These are phyloP conservation scores for Phortica magna DNA, from an alignment of 2,888 invertebrate genomes.

Conservation along the genomic window DNA sequence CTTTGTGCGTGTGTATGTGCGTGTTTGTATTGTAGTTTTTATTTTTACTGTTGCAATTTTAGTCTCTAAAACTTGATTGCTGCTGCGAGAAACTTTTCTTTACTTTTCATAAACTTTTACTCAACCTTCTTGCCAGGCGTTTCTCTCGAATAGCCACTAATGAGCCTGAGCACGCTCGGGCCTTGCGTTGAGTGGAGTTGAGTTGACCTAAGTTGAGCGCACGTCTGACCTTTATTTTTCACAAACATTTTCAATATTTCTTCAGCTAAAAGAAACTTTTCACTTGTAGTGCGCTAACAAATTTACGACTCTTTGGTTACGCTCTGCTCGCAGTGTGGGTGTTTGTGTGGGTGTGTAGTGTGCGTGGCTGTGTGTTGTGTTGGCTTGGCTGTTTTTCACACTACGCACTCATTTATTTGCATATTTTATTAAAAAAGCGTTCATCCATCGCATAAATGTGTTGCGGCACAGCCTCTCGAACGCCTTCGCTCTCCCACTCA, in stretches of 20 bases:
- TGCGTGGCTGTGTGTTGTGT: constrained; percentile 34
- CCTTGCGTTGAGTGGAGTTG: too few relatives aligned
- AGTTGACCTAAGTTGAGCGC: too few relatives aligned
- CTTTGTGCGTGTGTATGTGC: constrained; percentile 32
- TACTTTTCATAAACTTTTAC: not conserved
- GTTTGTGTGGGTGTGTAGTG: not conserved
- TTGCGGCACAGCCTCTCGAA: too few relatives aligned
- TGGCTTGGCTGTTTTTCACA: constrained; percentile 53
- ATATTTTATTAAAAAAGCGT: constrained; percentile 62
- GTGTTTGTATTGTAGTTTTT: constrained; percentile 6
- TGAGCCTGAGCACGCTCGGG: too few relatives aligned
- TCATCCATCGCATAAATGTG: too few relatives aligned
- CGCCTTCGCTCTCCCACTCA: not conserved
- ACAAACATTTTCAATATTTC: constrained; percentile 12
- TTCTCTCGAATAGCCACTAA: not conserved
- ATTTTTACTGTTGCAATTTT: too few relatives aligned
- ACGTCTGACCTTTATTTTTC: too few relatives aligned
- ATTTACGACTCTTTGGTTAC: constrained; percentile 29
- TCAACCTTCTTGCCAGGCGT: not conserved
- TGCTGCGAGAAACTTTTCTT: too few relatives aligned
- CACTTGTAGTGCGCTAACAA: constrained; percentile 44
- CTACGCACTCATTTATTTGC: constrained; percentile 59
- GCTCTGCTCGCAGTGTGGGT: not conserved
- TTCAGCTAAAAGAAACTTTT: constrained; percentile 1
- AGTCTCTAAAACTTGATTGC: too few relatives aligned